Percentiles rank a stretch among this genome's conserved stretches.
Conservation (phyloP, 1,140 invertebrate species). For the Trichogramma pretiosum region DNA sequence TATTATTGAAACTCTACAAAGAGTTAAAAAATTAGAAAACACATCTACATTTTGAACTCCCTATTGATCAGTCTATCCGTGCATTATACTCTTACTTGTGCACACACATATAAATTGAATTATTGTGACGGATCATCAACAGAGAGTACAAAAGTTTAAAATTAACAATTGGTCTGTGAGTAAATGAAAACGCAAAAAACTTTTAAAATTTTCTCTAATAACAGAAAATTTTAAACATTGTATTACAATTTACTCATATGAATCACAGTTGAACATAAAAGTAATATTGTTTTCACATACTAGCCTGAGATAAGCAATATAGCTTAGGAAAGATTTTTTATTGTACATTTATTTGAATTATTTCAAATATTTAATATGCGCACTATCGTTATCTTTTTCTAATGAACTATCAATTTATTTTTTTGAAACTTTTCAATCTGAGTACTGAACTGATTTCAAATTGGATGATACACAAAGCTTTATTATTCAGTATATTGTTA, state of each 20-base stretch:
- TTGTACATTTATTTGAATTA: conserved; percentile 5
- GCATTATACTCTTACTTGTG: too few relatives aligned
- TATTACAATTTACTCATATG: too few relatives aligned
- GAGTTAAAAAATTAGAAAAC: conserved; percentile 9
- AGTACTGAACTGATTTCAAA: neutral
- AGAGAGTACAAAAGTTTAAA: too few relatives aligned
- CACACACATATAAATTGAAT: too few relatives aligned
- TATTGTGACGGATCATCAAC: conserved; percentile 2
- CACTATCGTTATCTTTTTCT: conserved; percentile 4
- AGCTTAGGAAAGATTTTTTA: too few relatives aligned
- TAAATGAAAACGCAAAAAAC: neutral
- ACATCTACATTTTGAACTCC: neutral
- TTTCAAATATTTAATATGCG: conserved; percentile 1
- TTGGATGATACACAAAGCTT: too few relatives aligned
- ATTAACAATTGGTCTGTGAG: too few relatives aligned
- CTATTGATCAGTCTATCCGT: too few relatives aligned
- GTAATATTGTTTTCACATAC: too few relatives aligned
- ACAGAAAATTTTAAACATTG: conserved; percentile 4
- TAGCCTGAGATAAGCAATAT: too few relatives aligned
- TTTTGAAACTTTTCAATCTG: conserved; percentile 5
- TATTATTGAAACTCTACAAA: conserved; percentile 7
- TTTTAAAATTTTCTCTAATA: conserved; percentile 5
- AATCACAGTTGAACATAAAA: too few relatives aligned
- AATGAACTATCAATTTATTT: conserved; percentile 13
- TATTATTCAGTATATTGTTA: conserved; percentile 16